Percentiles rank a stretch among this genome's conserved stretches.
These are phyloP conservation scores for Venustoraphidia nigricollis DNA, from an alignment of 2,888 invertebrate species.

Conservation along the genomic window DNA sequence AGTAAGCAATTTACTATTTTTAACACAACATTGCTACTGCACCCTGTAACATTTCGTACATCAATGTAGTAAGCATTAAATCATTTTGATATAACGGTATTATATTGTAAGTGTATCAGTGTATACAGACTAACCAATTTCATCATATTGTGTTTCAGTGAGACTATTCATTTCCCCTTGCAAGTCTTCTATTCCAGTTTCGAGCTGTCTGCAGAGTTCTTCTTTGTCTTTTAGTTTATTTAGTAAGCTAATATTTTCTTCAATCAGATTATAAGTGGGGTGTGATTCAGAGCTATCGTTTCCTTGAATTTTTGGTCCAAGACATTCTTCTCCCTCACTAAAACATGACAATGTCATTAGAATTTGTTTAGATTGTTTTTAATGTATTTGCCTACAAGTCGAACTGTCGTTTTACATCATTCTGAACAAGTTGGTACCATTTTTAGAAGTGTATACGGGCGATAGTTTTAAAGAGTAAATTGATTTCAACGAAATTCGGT, in stretches of 20 bases:
- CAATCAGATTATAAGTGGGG: slow-evolving; percentile 31
- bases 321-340: slow-evolving; percentile 25
- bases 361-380: background rate
- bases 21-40: too few species aligned
- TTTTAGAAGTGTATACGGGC: too few species aligned
- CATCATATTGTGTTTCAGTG: background rate
- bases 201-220: slow-evolving; percentile 25
- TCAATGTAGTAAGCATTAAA: background rate
- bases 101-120: slow-evolving; percentile 4
- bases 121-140: slow-evolving; percentile 1
- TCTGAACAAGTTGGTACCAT: too few species aligned
- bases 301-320: slow-evolving; percentile 23
- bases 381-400: too few species aligned
- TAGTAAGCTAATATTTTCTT: slow-evolving; percentile 29
- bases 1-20: too few species aligned
- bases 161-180: slow-evolving; percentile 21
- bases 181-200: slow-evolving; percentile 21
- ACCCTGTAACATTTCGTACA: background rate
- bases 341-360: slow-evolving; percentile 9
- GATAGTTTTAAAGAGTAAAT: too few species aligned
- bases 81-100: background rate
- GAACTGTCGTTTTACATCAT: too few species aligned
- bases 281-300: slow-evolving; percentile 25
- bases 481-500: too few species aligned
- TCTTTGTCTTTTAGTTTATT: slow-evolving; percentile 28